Conservation (phyloP, 2,797 vertebrate genomes). For the Sciurus vulgaris region DNA sequence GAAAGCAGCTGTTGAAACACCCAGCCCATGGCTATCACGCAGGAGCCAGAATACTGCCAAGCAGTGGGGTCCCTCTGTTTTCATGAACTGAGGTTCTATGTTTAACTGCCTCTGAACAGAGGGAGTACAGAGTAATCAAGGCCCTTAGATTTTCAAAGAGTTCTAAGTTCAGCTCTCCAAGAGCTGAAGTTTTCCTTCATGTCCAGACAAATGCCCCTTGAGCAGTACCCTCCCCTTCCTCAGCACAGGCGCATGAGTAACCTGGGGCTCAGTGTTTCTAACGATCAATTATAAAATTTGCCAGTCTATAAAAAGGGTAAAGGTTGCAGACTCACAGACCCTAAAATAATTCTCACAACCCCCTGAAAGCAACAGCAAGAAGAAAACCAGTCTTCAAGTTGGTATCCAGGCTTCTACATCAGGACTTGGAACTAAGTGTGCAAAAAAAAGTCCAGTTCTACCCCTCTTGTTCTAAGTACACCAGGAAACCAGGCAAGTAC, state of each 20-base stretch:
- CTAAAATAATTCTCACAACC: not conserved
- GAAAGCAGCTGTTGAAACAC: not conserved
- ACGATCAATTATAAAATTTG: not conserved
- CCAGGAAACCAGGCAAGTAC: not conserved
- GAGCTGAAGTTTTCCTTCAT: not conserved
- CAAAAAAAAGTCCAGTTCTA: not conserved
- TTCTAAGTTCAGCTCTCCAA: not conserved
- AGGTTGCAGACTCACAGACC: not conserved
- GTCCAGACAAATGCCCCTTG: not conserved
- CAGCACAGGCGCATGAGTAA: not conserved
- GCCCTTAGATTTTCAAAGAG: not conserved
- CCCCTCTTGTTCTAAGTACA: not conserved
- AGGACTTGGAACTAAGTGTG: not conserved
- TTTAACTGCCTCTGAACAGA: not conserved
- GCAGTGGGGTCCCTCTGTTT: not conserved
- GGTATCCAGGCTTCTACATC: not conserved
- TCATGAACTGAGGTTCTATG: not conserved
- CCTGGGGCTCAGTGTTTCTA: not conserved
- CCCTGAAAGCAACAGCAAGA: not conserved
- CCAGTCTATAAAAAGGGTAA: not conserved
- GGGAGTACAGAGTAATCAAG: not conserved
- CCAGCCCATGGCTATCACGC: not conserved
- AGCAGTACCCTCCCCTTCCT: not conserved
- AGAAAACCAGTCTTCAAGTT: not conserved
- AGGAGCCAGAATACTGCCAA: not conserved